Evolutionary conservation across 2,797 vertebrate genomes (phyloP), one percentile per base, ranked within the genome.

Genomic region (Sebastes minor): DNA sequence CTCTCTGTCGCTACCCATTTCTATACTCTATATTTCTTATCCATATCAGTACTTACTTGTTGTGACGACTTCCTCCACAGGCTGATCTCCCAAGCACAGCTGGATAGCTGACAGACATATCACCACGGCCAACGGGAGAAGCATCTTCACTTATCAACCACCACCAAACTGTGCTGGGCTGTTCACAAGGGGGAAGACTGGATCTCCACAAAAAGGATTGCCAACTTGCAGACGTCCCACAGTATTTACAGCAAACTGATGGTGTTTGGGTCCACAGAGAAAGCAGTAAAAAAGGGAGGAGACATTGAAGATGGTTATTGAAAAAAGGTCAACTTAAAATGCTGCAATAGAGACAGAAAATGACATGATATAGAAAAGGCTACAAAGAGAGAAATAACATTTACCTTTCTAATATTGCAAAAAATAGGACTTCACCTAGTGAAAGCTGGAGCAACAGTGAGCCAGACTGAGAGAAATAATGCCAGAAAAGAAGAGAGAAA

Each of bases 71-170:
- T 94, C 83, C 23, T 88, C 80, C 57, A 81, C 74, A 7, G 71
- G 68, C 74, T 69, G 23, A 49, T 91, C 85, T 56, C 85, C 93
- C 55, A 81, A 3, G 55, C 88, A 86, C 66, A 93, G 74, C 69
- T 89, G 85, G 61, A 80, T 49, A 4, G 76, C 28, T 64, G 87
- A 85, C 9, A 92, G 71, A 30, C 83, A 92, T 62, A 93, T 74
- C 77, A 94, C 56, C 79, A 88, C 46, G 7, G 88, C 82, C 65
- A 92, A 4, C 4, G 53, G 87, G 13, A 89, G 59, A 38, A 62
- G 83, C 92, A 93, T 93, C 69, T 80, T 84, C 6, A 5, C 42
- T 60, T 20, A 20, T 10, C 12, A 30, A 46, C 8, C 27, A 42
- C 57, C 23, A 38, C 59, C 55, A 70, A 59, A 25, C 22, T 65